Conservation (phyloP, 2,888 invertebrate genomes). For the Plebejus argus region DNA sequence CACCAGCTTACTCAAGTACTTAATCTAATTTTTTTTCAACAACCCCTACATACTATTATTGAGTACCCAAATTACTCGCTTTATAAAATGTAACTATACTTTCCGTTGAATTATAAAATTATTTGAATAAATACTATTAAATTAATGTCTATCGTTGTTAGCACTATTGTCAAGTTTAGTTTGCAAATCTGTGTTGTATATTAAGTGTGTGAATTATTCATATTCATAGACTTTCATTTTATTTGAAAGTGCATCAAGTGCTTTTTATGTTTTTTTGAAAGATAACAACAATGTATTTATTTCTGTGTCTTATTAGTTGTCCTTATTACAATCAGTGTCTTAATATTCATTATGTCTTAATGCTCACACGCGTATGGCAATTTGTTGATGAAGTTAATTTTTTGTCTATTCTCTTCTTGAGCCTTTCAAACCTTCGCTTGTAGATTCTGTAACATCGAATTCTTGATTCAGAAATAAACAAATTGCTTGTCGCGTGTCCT, state of each 20-base stretch:
- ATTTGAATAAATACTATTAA: constrained; percentile 14
- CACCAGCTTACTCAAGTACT: constrained; percentile 21
- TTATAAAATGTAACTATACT: constrained; percentile 18
- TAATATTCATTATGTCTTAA: constrained; percentile 60
- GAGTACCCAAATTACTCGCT: constrained; percentile 24
- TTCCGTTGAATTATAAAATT: constrained; percentile 10
- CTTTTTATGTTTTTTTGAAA: constrained; percentile 58
- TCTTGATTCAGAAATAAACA: constrained; percentile 38
- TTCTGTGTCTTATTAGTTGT: constrained; percentile 77
- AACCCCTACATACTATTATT: not conserved
- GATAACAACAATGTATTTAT: constrained; percentile 59
- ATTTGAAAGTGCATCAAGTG: constrained; percentile 64
- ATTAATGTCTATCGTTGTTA: constrained; percentile 49
- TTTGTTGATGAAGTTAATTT: constrained; percentile 45
- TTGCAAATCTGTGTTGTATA: constrained; percentile 78
- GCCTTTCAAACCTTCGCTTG: not conserved
- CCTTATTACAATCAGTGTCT: constrained; percentile 71
- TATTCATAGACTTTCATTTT: constrained; percentile 55
- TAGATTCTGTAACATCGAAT: not conserved
- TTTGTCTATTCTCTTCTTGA: not conserved
- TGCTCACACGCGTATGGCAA: constrained; percentile 54
- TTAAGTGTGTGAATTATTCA: constrained; percentile 68
- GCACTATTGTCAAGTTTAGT: constrained; percentile 72
- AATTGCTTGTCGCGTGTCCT: constrained; percentile 65
- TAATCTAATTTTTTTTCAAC: constrained; percentile 13